Evolutionary conservation across 2,888 invertebrate species (phyloP).

Genomic region (Nesidiocoris tenuis): DNA sequence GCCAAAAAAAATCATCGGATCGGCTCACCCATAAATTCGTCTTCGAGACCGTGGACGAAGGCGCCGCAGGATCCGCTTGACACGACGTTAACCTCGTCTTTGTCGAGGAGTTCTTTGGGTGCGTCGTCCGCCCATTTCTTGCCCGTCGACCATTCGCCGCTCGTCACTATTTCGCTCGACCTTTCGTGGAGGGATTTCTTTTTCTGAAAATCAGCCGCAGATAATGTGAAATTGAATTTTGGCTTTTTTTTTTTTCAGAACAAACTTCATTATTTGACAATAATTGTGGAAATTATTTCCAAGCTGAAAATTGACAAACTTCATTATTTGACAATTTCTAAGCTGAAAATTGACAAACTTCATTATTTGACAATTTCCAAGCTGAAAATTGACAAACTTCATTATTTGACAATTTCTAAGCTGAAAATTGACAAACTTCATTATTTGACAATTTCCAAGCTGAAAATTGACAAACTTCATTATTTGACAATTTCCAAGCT

Average conservation of each 20-base stretch:
- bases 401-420: neutral
- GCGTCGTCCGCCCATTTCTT: constrained; percentile 86
- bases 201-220: constrained; percentile 58
- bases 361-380: neutral
- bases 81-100: constrained; percentile 74
- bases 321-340: too few relatives aligned
- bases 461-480: too few relatives aligned
- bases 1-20: too few relatives aligned
- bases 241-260: too few relatives aligned
- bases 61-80: constrained; percentile 96
- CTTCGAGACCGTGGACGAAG: constrained; percentile 96
- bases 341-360: too few relatives aligned
- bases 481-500: neutral
- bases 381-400: too few relatives aligned
- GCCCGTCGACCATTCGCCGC: constrained; percentile 89
- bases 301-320: too few relatives aligned
- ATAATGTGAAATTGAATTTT: neutral
- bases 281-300: too few relatives aligned
- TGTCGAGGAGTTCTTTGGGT: constrained; percentile 71
- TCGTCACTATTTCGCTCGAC: constrained; percentile 75
- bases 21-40: constrained; percentile 83
- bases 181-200: constrained; percentile 83
- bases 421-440: too few relatives aligned
- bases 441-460: neutral
- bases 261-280: neutral